phyloP scores from a whole-genome alignment of 2,888 invertebrate species.

The Steinernema hermaphroditum region DNA sequence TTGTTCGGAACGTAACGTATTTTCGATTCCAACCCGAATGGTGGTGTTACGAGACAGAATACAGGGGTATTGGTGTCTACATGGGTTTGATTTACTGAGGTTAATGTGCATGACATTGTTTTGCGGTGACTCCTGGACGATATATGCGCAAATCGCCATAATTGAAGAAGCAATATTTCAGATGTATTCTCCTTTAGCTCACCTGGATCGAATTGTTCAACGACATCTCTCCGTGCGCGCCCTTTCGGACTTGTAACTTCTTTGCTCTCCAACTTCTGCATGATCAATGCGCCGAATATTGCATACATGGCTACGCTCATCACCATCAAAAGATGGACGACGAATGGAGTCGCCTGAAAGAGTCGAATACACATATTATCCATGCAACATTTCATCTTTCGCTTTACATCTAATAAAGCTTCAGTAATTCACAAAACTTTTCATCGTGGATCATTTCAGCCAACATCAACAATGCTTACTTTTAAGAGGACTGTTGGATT shows the following conservation, averaged over 20 bases:
- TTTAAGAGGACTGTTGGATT: background rate
- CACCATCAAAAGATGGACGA: constrained; percentile 40
- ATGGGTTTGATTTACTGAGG: too few species aligned
- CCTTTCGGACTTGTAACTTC: background rate
- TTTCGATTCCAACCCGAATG: too few species aligned
- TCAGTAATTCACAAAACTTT: too few species aligned
- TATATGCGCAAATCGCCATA: too few species aligned
- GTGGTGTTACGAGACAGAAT: too few species aligned
- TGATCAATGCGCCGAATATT: constrained; percentile 36
- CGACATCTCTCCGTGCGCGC: background rate
- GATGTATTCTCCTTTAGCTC: background rate
- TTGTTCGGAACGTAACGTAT: too few species aligned
- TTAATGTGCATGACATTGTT: too few species aligned
- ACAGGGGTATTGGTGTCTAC: too few species aligned
- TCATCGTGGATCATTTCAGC: too few species aligned
- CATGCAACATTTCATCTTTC: background rate
- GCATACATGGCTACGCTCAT: constrained; percentile 39
- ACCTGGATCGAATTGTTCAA: background rate
- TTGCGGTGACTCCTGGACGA: too few species aligned
- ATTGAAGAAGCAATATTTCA: too few species aligned
- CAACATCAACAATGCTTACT: too few species aligned
- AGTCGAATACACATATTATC: background rate
- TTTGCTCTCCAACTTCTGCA: constrained; percentile 32
- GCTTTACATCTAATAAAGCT: background rate
- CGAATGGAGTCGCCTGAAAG: constrained; percentile 38